Evolutionary conservation across 2,888 invertebrate genomes (phyloP).

Genomic region (Leucophora obtusa): DNA sequence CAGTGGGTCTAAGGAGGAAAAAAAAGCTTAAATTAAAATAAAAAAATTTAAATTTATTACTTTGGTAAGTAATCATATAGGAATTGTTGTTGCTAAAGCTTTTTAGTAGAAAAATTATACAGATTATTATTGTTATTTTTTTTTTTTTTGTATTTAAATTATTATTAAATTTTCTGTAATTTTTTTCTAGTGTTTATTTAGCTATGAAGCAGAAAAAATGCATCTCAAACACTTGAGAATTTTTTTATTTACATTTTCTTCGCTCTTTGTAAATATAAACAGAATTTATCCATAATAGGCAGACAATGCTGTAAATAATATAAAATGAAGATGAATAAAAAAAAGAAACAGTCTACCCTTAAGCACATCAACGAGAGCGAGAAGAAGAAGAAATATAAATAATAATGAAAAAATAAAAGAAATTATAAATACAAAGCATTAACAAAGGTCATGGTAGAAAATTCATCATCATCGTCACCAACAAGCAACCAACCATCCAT

Average conservation of each 20-base stretch:
- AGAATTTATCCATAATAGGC: slow-evolving; percentile 45
- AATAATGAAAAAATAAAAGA: slow-evolving; percentile 6
- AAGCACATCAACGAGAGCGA: slow-evolving; percentile 13
- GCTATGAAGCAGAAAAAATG: slow-evolving; percentile 28
- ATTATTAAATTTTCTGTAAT: slow-evolving; percentile 1
- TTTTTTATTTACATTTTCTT: slow-evolving; percentile 29
- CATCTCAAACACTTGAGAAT: slow-evolving; percentile 42
- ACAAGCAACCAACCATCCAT: background rate
- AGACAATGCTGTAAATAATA: slow-evolving; percentile 53
- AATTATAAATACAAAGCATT: slow-evolving; percentile 51
- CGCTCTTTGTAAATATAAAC: slow-evolving; percentile 44
- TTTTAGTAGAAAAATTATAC: too few species aligned
- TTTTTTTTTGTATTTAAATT: background rate
- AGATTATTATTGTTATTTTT: too few species aligned
- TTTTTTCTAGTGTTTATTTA: slow-evolving; percentile 25
- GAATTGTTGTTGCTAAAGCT: too few species aligned
- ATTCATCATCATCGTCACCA: slow-evolving; percentile 22
- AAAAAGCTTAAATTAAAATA: too few species aligned
- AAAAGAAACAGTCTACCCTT: slow-evolving; percentile 44
- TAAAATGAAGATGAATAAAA: slow-evolving; percentile 30
- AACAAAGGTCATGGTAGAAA: slow-evolving; percentile 64
- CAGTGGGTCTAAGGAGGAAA: too few species aligned
- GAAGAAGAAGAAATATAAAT: slow-evolving; percentile 3
- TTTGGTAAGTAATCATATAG: too few species aligned
- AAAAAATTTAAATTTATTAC: too few species aligned